These are phyloP conservation scores for Psammodynastes pulverulentus DNA, from an alignment of 2,113 vertebrate species.

Conservation along the genomic window DNA sequence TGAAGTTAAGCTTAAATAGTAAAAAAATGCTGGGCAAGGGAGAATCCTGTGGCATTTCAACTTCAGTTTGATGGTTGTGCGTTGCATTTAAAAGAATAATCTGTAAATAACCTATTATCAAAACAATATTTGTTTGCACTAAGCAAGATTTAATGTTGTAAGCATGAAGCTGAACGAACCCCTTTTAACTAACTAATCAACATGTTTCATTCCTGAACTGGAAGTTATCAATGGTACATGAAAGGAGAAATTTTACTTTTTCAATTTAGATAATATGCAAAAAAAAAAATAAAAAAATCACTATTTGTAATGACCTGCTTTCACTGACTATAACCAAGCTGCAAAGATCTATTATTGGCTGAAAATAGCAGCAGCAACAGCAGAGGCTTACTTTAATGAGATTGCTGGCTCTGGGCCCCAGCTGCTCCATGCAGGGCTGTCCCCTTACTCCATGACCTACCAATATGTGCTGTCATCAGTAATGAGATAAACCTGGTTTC, in stretches of 20 bases:
- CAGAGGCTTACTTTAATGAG: constrained; percentile 82
- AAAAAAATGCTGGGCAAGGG: background rate
- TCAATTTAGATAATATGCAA: constrained; percentile 72
- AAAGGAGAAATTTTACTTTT: constrained; percentile 73
- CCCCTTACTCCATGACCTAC: constrained; percentile 73
- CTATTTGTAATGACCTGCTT: constrained; percentile 76
- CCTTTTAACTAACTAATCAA: constrained; percentile 77
- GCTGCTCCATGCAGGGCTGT: constrained; percentile 71
- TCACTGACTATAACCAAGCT: constrained; percentile 80
- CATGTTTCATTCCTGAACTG: constrained; percentile 76
- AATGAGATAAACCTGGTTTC: constrained; percentile 72
- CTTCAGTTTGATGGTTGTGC: constrained; percentile 56
- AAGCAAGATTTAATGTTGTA: constrained; percentile 69
- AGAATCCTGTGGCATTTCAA: constrained; percentile 35
- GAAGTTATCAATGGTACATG: constrained; percentile 74
- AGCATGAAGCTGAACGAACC: constrained; percentile 70
- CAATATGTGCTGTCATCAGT: constrained; percentile 66
- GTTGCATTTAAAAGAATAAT: constrained; percentile 63
- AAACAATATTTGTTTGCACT: constrained; percentile 65
- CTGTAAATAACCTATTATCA: constrained; percentile 62
- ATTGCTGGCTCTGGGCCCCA: constrained; percentile 80
- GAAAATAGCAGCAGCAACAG: constrained; percentile 78
- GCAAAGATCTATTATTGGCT: constrained; percentile 80
- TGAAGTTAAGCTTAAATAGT: constrained; percentile 33
- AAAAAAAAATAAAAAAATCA: constrained; percentile 60